Percentiles rank a stretch among this genome's conserved stretches.
Evolutionary conservation across 2,888 invertebrate genomes (phyloP).

Genomic region (Sesamia inferens): DNA sequence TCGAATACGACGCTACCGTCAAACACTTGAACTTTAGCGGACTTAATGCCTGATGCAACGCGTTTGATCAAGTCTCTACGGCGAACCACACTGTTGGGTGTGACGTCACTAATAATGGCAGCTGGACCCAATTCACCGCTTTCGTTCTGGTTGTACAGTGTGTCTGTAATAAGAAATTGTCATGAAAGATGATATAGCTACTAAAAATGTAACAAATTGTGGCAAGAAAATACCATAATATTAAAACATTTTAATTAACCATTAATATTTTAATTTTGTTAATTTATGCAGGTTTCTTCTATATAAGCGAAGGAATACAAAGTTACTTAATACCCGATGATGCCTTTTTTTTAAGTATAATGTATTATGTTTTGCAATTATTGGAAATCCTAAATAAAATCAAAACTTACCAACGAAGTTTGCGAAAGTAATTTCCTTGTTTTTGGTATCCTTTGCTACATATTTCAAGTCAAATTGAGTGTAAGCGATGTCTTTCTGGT

Average conservation of each 20-base stretch:
- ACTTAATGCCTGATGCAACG: conserved; percentile 88
- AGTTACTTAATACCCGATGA: neutral
- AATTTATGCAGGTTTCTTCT: neutral
- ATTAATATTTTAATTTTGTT: neutral
- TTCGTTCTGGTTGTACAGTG: conserved; percentile 75
- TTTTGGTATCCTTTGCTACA: conserved; percentile 83
- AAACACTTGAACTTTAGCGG: conserved; percentile 83
- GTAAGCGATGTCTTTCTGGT: conserved; percentile 83
- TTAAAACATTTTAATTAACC: neutral
- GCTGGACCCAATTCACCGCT: conserved; percentile 72
- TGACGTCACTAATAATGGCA: conserved; percentile 70
- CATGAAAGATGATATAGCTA: neutral
- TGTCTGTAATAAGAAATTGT: conserved; percentile 70
- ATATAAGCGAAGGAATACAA: neutral
- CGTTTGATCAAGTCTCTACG: conserved; percentile 88
- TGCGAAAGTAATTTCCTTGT: conserved; percentile 80
- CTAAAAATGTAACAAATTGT: neutral
- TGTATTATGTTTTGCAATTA: neutral
- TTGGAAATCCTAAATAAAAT: neutral
- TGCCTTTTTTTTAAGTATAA: neutral
- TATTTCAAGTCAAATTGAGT: conserved; percentile 87
- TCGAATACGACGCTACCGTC: conserved; percentile 90
- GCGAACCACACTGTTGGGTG: conserved; percentile 84
- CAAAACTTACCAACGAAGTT: conserved; percentile 77
- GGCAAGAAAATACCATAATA: neutral